Evolutionary conservation across 1,140 invertebrate genomes (phyloP).

Genomic region (Halesus radiatus): DNA sequence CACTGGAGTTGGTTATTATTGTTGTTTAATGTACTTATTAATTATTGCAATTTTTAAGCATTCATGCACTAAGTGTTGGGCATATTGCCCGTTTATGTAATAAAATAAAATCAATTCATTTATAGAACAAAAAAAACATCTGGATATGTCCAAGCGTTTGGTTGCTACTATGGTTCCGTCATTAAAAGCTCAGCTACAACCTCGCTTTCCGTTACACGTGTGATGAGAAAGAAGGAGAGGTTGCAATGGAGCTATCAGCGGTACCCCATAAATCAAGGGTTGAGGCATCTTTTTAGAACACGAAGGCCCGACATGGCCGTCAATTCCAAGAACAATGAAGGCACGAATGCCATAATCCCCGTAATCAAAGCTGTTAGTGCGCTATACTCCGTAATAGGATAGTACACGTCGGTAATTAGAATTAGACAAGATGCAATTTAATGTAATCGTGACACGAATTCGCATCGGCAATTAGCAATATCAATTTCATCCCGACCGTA

Average conservation of each 20-base stretch:
- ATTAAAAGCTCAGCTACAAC: background rate
- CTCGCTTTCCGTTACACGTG: background rate
- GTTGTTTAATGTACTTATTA: no score
- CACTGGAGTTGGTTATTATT: no score
- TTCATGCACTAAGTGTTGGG: no score
- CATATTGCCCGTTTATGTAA: no score
- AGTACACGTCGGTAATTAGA: background rate
- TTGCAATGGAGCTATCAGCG: background rate
- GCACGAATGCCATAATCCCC: background rate
- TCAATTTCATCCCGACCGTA: background rate
- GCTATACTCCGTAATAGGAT: background rate
- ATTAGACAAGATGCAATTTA: background rate
- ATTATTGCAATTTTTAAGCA: no score
- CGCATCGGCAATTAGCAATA: background rate
- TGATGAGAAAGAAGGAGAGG: background rate
- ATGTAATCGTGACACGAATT: constrained; percentile 31
- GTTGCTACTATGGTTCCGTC: no score
- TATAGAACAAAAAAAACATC: no score
- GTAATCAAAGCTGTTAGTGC: background rate
- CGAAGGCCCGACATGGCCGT: background rate
- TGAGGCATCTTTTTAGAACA: background rate
- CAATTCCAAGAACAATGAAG: constrained; percentile 3
- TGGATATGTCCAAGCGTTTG: no score
- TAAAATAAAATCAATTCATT: no score
- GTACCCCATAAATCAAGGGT: background rate